Base-by-base conservation (phyloP, 2,888 invertebrate genomes). In the Stegophylla sp. region DNA sequence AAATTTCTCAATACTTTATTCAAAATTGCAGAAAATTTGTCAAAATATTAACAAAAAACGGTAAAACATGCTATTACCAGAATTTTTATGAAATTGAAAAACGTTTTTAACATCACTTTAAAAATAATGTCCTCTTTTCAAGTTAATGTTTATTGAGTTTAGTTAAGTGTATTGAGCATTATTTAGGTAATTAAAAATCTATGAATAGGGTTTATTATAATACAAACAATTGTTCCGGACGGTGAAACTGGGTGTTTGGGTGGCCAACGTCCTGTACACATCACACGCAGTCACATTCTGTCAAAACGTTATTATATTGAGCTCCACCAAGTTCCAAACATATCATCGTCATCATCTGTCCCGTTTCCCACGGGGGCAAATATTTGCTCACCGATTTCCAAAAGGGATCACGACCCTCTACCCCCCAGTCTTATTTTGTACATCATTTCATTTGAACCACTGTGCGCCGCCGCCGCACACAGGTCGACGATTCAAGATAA, bases 341-440 rank as follows among this genome's bases (percentile, higher is more conserved):
- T 43, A 69, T 61, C 20, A 61, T 61, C 63, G 61, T 17, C 28
- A n/a, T 69, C 77, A 61, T 69, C 77, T 79, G 79, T 79, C 77
- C 45, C 34, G 77, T 77, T 77, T 79, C 71, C 69, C 79, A 71
- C 79, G 69, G 61, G 34, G n/a, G 48, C 61, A 79, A 79, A 79
- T 71, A 79, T 79, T 79, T 79, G 79, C 17, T 71, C 69, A 20
- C 69, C 79, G 79, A 77, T 77, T 69, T 77, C 77, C 56, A 23
- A 79, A 79, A 71, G 69, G 79, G 79, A 79, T 79, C 79, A 59
- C 79, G 51, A 28, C 53, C 76, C 76, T 63, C 41, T 20, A 43
- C 23, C 43, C 15, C 63, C 1, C 20, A 20, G 12, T n/a, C 76
- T 23, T 26, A 1, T 43, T 9, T 34, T 10, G 34, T n/a, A n/a